Evolutionary conservation across 2,113 vertebrate species (phyloP), one percentile per base, ranked within the genome.

Genomic region (Limanda limanda): DNA sequence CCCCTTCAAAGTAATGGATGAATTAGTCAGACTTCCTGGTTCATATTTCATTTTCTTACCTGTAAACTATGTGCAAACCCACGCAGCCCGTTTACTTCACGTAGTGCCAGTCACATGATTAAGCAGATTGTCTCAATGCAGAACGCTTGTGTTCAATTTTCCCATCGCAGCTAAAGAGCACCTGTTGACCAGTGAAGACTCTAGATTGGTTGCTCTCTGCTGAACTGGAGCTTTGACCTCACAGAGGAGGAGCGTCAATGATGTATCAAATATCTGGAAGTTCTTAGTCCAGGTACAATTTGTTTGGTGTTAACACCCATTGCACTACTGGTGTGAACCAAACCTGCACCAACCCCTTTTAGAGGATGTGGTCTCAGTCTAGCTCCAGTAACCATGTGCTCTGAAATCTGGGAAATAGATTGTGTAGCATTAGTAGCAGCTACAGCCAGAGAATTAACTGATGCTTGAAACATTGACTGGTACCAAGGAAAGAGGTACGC

Each of bases 11-110:
- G 40, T 61, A 35, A 35, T 9, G 24, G 40, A 31, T 63, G 31
- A 4, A 62, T 73, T 35, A 54, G 71, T 79, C 24, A 56, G 24
- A 78, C 56, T 61, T 77, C n/a, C 60, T 55, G 61, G 45, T 81
- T 75, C n/a, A 40, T 71, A 51, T 74, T 67, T 77, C 17, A 67
- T 52, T 23, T 70, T 37, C 27, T 48, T 70, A 31, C 37, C 1
- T 5, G 37, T 40, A 63, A 23, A 65, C 73, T 64, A 6, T 31
- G 72, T 9, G 73, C 57, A 67, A 56, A 56, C 61, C 64, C 52
- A 86, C 65, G 14, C 58, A 58, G 25, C 37, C 18, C 1, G 10
- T 58, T 35, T 35, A 23, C 59, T 62, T 78, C 21, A 57, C 14
- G 21, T n/a, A 57, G 8, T 17, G n/a, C 9, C 47, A 8, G 47